These are phyloP conservation scores for Halictus quadricinctus DNA, from an alignment of 2,888 invertebrate species.

Conservation along the genomic window DNA sequence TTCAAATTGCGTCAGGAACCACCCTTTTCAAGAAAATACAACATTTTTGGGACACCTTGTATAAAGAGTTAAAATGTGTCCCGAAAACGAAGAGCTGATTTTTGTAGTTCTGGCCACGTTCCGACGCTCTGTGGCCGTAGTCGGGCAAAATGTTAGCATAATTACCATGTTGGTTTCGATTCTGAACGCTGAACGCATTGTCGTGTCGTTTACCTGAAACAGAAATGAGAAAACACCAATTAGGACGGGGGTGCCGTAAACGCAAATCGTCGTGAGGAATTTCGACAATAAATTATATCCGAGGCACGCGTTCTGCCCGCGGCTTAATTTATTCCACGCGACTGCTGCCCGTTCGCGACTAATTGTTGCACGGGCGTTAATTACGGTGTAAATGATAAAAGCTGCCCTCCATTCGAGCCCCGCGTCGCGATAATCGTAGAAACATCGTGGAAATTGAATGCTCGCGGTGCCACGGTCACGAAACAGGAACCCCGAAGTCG, in stretches of 20 bases:
- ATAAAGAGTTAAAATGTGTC: too few species aligned
- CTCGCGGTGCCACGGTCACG: constrained; percentile 22
- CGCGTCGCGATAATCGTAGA: constrained; percentile 64
- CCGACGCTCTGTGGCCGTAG: neutral
- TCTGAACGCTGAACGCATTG: neutral
- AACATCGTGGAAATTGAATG: constrained; percentile 49
- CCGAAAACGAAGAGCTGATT: neutral
- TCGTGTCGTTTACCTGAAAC: constrained; percentile 47
- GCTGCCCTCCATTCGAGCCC: constrained; percentile 37
- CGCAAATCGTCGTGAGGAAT: constrained; percentile 29
- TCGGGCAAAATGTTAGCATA: neutral
- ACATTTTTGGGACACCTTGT: too few species aligned
- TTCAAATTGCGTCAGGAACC: too few species aligned
- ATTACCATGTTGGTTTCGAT: neutral
- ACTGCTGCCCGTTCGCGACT: constrained; percentile 57
- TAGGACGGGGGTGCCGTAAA: neutral
- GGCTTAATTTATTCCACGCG: constrained; percentile 51
- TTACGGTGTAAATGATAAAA: constrained; percentile 73
- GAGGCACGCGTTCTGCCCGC: constrained; percentile 10
- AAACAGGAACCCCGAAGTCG: constrained; percentile 7
- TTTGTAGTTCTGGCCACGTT: neutral
- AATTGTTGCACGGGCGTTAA: constrained; percentile 69
- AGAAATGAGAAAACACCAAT: constrained; percentile 18
- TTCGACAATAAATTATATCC: constrained; percentile 33
- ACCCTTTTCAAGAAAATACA: too few species aligned